phyloP scores from a whole-genome alignment of 2,888 invertebrate species.

The Lydus trimaculatus region DNA sequence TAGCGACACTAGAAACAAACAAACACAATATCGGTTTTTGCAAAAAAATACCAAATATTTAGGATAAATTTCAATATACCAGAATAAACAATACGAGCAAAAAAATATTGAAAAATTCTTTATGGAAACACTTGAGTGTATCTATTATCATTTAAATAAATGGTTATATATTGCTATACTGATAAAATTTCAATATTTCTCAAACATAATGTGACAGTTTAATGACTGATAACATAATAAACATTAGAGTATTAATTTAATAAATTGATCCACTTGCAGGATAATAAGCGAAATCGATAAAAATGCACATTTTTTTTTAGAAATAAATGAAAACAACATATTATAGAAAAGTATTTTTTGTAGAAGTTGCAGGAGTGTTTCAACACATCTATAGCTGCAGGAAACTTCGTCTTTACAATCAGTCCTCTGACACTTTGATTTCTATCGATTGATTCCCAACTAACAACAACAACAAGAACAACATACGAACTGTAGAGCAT shows the following conservation, averaged over 20 bases:
- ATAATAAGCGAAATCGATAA: neutral
- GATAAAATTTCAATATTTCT: constrained; percentile 7
- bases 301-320: neutral
- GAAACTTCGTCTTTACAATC: neutral
- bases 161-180: neutral
- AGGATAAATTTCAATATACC: neutral
- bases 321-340: too few relatives aligned
- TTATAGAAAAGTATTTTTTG: too few relatives aligned
- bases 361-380: neutral
- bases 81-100: neutral
- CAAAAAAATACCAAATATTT: neutral
- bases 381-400: neutral
- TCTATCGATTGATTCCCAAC: neutral
- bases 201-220: neutral
- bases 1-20: neutral
- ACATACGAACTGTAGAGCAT: neutral
- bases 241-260: constrained; percentile 5
- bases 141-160: neutral
- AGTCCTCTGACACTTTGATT: neutral
- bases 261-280: neutral
- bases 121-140: neutral
- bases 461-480: neutral
- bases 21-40: neutral
- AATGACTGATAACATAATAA: constrained; percentile 2
- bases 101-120: neutral